phyloP scores from a whole-genome alignment of 2,113 vertebrate species.

The Romanogobio albipinnatus region DNA sequence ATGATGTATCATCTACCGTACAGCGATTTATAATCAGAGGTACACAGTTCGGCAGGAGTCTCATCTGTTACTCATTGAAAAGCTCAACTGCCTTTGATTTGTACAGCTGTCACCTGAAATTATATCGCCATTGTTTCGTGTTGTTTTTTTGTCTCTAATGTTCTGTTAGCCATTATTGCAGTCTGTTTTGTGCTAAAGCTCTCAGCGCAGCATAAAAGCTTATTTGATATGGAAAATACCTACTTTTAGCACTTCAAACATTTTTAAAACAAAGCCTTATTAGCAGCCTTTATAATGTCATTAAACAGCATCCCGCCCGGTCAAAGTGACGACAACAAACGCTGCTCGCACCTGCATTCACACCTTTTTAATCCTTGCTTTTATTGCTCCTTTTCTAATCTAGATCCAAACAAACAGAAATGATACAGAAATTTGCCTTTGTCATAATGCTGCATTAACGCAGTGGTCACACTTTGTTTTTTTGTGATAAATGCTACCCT shows the following conservation, averaged over 20 bases:
- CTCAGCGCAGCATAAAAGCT: conserved; percentile 28
- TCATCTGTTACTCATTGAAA: conserved; percentile 32
- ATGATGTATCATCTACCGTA: neutral
- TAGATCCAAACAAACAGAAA: conserved; percentile 67
- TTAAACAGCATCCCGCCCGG: conserved; percentile 64
- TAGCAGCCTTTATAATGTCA: conserved; percentile 60
- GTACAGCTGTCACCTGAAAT: conserved; percentile 46
- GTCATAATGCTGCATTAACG: conserved; percentile 69
- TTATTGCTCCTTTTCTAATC: conserved; percentile 52
- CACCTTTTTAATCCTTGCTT: conserved; percentile 57
- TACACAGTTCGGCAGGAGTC: neutral
- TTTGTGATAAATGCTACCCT: conserved; percentile 73
- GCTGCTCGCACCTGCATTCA: conserved; percentile 46
- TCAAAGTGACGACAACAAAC: conserved; percentile 64
- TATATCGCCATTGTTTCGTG: conserved; percentile 24
- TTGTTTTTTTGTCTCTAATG: conserved; percentile 1
- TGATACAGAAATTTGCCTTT: conserved; percentile 62
- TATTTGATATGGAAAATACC: conserved; percentile 32
- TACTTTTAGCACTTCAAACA: conserved; percentile 52
- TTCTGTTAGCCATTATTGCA: conserved; percentile 33
- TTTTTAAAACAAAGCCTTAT: conserved; percentile 59
- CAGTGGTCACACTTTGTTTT: conserved; percentile 61
- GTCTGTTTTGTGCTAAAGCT: conserved; percentile 47
- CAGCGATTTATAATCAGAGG: conserved; percentile 26
- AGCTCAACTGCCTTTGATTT: conserved; percentile 51